phyloP scores from a whole-genome alignment of 92 coral and sea anemone species.

The Heteractis magnifica region DNA sequence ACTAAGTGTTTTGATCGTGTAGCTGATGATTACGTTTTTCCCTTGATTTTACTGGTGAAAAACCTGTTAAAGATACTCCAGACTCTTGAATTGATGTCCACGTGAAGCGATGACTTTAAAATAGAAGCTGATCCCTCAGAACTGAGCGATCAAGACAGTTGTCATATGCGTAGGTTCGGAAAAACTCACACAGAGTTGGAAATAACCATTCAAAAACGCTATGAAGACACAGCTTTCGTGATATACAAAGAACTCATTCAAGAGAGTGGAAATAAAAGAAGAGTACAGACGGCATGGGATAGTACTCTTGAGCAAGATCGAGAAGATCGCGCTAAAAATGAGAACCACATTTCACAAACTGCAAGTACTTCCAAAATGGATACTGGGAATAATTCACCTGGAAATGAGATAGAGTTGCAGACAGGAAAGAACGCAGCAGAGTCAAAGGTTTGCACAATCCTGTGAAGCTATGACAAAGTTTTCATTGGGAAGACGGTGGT shows the following conservation, averaged over 20 bases:
- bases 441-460: not conserved
- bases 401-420: not conserved
- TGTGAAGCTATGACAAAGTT: not conserved
- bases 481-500: not conserved
- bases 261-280: not conserved
- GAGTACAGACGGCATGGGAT: slow-evolving; percentile 6
- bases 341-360: not conserved
- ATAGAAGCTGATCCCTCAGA: not conserved
- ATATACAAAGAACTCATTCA: slow-evolving; percentile 24
- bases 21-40: not conserved
- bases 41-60: not conserved
- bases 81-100: not conserved
- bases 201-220: slow-evolving; percentile 29
- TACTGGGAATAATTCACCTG: not conserved
- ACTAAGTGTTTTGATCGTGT: not conserved
- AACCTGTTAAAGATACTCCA: not conserved
- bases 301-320: not conserved
- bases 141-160: not conserved
- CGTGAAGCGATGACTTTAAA: not conserved
- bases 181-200: slow-evolving; percentile 31
- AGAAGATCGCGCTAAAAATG: not conserved
- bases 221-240: slow-evolving; percentile 35
- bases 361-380: not conserved
- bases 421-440: not conserved
- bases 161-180: not conserved